A percentile compares a stretch with the other conserved stretches of the same genome.
These are phyloP conservation scores for Ochotona curzoniae DNA, from an alignment of 2,113 vertebrate species.

Conservation along the genomic window DNA sequence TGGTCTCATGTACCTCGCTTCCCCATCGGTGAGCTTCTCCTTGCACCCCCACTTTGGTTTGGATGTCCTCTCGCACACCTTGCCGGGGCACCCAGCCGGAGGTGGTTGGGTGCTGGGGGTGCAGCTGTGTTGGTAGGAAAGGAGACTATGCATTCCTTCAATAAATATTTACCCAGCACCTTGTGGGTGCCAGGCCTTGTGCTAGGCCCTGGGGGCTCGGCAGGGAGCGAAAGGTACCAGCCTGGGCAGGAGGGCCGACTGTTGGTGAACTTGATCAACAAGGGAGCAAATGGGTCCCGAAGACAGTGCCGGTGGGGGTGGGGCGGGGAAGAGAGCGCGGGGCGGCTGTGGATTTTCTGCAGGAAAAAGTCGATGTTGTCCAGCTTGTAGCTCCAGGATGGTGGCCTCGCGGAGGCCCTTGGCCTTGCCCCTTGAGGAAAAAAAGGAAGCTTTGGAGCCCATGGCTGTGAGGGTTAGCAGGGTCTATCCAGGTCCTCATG, in stretches of 20 bases:
- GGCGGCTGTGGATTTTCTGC: background rate
- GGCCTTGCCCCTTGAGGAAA: background rate
- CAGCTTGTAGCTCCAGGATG: too few relatives aligned
- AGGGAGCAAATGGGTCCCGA: slow-evolving; percentile 54
- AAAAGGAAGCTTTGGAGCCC: background rate
- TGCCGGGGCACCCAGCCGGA: slow-evolving; percentile 7
- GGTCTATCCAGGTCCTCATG: background rate
- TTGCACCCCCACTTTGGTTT: background rate
- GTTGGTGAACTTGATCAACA: slow-evolving; percentile 26
- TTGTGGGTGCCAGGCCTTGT: slow-evolving; percentile 75
- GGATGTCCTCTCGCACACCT: slow-evolving; percentile 39
- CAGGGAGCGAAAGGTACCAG: slow-evolving; percentile 61
- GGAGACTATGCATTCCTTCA: slow-evolving; percentile 68
- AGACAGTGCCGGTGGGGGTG: background rate
- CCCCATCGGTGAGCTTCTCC: background rate
- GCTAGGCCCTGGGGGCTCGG: slow-evolving; percentile 69
- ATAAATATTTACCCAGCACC: slow-evolving; percentile 73
- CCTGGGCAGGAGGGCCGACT: slow-evolving; percentile 31
- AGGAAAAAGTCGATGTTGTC: too few relatives aligned
- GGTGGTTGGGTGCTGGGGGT: slow-evolving; percentile 42
- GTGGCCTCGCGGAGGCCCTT: too few relatives aligned
- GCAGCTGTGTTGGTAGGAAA: background rate
- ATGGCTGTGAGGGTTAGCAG: background rate
- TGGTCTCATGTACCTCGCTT: too few relatives aligned
- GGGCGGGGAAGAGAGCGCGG: background rate